Conservation (phyloP, 2,888 invertebrate genomes). For the Eupithecia dodoneata region DNA sequence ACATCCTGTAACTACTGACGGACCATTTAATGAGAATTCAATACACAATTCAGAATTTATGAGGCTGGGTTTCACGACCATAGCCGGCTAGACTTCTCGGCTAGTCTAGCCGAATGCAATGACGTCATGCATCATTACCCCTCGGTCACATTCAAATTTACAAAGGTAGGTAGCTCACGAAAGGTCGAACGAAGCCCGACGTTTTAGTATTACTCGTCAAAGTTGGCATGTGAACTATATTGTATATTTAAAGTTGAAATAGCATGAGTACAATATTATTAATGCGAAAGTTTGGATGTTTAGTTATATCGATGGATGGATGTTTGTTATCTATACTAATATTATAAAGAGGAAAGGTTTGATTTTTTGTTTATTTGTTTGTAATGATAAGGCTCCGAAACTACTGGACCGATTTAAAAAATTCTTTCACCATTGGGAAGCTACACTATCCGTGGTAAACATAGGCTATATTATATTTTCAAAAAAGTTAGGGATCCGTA, state of each 20-base stretch:
- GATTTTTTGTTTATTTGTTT: too few relatives aligned
- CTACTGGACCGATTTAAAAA: too few relatives aligned
- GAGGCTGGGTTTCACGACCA: constrained; percentile 9
- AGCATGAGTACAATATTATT: not conserved
- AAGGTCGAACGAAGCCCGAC: constrained; percentile 36
- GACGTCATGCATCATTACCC: constrained; percentile 22
- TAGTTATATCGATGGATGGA: too few relatives aligned
- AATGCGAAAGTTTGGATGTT: too few relatives aligned
- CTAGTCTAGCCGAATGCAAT: constrained; percentile 20
- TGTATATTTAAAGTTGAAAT: constrained; percentile 1
- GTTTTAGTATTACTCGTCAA: not conserved
- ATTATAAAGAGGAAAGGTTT: too few relatives aligned
- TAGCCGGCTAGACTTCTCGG: constrained; percentile 7
- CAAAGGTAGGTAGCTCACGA: constrained; percentile 29
- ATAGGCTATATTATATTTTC: too few relatives aligned
- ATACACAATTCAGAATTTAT: constrained; percentile 13
- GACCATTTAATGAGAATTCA: constrained; percentile 7
- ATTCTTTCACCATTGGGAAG: too few relatives aligned
- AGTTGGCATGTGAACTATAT: constrained; percentile 1
- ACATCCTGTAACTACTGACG: constrained; percentile 1
- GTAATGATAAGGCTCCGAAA: too few relatives aligned
- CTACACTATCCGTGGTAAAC: too few relatives aligned
- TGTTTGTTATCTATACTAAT: too few relatives aligned
- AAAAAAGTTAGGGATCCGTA: too few relatives aligned
- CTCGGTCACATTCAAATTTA: constrained; percentile 7